phyloP scores from a whole-genome alignment of 2,888 invertebrate genomes.

The Autographa gamma region DNA sequence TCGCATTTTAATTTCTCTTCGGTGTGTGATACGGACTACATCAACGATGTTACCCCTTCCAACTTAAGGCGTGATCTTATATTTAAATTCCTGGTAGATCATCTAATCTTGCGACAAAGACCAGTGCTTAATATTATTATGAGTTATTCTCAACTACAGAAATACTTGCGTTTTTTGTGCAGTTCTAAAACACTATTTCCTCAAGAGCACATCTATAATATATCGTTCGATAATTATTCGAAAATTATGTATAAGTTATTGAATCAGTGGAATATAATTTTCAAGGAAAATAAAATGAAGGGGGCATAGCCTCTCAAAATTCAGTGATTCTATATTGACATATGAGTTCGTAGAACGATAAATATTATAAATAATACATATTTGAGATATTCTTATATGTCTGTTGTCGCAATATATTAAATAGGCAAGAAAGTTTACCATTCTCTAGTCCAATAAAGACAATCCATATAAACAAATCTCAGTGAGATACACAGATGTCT shows the following conservation, averaged over 20 bases:
- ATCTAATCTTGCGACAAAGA: slow-evolving; percentile 30
- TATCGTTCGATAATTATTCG: slow-evolving; percentile 30
- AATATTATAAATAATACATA: slow-evolving; percentile 63
- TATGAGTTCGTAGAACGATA: slow-evolving; percentile 79
- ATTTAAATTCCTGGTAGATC: slow-evolving; percentile 23
- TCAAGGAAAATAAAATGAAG: slow-evolving; percentile 54
- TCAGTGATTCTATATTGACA: slow-evolving; percentile 64
- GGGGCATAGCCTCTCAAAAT: slow-evolving; percentile 68
- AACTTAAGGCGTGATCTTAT: slow-evolving; percentile 12
- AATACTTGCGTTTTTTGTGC: slow-evolving; percentile 23
- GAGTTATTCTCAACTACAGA: slow-evolving; percentile 22
- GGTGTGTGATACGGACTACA: slow-evolving; percentile 6
- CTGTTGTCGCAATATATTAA: slow-evolving; percentile 67
- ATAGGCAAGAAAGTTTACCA: slow-evolving; percentile 81
- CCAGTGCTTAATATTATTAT: slow-evolving; percentile 19
- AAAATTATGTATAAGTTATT: slow-evolving; percentile 53
- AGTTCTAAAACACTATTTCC: slow-evolving; percentile 15
- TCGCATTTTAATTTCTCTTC: neutral
- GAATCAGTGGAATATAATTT: slow-evolving; percentile 49
- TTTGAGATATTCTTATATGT: slow-evolving; percentile 63
- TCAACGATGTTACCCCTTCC: slow-evolving; percentile 12
- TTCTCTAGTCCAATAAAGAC: slow-evolving; percentile 84
- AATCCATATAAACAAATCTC: slow-evolving; percentile 67
- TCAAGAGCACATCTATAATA: slow-evolving; percentile 31
- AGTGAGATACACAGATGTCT: slow-evolving; percentile 58